phyloP scores from a whole-genome alignment of 1,140 invertebrate species.

The Calephelis virginiensis region DNA sequence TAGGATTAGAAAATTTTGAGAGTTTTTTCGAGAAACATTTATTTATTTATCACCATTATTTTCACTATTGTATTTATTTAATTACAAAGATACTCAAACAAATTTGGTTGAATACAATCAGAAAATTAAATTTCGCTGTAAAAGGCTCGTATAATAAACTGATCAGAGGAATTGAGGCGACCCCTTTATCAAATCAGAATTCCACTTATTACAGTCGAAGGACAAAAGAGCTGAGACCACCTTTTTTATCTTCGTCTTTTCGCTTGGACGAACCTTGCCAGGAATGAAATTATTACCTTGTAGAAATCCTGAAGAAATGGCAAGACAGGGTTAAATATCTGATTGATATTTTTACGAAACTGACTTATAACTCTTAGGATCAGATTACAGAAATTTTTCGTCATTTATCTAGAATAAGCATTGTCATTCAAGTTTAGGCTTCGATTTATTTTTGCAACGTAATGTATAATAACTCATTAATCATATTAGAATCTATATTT shows the following conservation, averaged over 20 bases:
- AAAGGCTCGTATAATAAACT: conserved; percentile 22
- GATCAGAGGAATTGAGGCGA: conserved; percentile 8
- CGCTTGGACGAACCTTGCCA: conserved; percentile 50
- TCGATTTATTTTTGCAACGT: too few species aligned
- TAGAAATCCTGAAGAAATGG: conserved; percentile 48
- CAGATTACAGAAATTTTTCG: too few species aligned
- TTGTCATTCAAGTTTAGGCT: too few species aligned
- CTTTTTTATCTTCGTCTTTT: conserved; percentile 61
- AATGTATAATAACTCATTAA: too few species aligned
- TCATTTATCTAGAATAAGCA: too few species aligned
- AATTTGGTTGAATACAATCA: not conserved
- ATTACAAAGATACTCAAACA: not conserved
- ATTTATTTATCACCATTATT: not conserved
- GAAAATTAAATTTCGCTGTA: conserved; percentile 5
- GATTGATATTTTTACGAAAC: too few species aligned
- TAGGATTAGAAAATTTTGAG: too few species aligned
- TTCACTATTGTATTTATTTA: too few species aligned
- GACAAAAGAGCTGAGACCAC: conserved; percentile 52
- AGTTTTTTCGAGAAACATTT: too few species aligned
- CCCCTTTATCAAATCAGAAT: conserved; percentile 19
- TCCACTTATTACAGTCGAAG: conserved; percentile 26
- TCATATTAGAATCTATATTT: too few species aligned
- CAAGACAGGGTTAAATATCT: conserved; percentile 27
- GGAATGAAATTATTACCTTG: conserved; percentile 47
- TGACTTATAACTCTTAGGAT: too few species aligned